A percentile compares a stretch with the other conserved stretches of the same genome.
Evolutionary conservation across 2,113 vertebrate genomes (phyloP).

Genomic region (Zeus faber): DNA sequence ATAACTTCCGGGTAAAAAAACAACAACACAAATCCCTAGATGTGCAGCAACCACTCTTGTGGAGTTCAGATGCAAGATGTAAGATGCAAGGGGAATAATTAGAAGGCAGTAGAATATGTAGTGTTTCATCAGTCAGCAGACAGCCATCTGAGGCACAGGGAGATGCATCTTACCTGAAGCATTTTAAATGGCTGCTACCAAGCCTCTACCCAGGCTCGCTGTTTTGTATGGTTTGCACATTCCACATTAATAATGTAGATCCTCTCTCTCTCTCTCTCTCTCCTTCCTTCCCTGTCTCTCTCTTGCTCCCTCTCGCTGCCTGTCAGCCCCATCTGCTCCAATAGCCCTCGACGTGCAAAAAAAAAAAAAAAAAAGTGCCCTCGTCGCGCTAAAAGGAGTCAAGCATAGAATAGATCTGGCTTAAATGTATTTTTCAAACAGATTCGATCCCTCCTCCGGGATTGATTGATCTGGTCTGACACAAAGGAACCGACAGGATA

Average conservation of each 20-base stretch:
- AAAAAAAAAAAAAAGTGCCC: constrained; percentile 34
- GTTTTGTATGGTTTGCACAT: constrained; percentile 53
- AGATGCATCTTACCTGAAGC: constrained; percentile 19
- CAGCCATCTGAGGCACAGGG: not conserved
- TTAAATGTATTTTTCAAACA: constrained; percentile 38
- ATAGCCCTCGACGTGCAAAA: constrained; percentile 36
- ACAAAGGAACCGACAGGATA: constrained; percentile 8
- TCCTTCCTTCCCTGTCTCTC: not conserved
- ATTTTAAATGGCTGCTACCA: constrained; percentile 47
- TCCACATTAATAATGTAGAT: constrained; percentile 67
- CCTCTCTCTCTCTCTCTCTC: constrained; percentile 26
- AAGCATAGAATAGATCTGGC: constrained; percentile 30
- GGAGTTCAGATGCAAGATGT: not conserved
- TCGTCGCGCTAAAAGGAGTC: constrained; percentile 51
- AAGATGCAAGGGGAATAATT: not conserved
- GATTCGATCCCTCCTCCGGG: constrained; percentile 20
- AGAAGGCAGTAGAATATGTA: not conserved
- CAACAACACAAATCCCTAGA: no score
- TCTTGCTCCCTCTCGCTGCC: constrained; percentile 42
- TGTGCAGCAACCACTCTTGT: no score
- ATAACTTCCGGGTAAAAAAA: no score
- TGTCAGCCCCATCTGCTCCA: constrained; percentile 65
- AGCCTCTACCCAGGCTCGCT: constrained; percentile 18
- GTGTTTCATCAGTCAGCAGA: constrained; percentile 13
- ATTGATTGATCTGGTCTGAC: constrained; percentile 32